Base-by-base conservation (phyloP, 1,140 invertebrate species). In the Vanessa tameamea region DNA sequence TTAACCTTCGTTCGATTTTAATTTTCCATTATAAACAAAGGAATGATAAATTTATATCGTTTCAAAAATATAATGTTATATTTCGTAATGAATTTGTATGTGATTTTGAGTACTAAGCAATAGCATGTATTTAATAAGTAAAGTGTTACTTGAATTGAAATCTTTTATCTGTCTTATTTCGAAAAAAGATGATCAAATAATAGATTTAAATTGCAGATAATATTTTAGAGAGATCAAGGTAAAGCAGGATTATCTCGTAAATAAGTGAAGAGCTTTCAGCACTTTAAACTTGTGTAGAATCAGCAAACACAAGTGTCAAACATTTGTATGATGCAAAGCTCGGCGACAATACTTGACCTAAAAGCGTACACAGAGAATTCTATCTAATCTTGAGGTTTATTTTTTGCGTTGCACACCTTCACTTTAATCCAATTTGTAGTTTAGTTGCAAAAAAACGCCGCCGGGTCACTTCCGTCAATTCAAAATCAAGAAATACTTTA, bases 271-370 rank as follows among this genome's bases (percentile, higher is more conserved):
- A 67, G 55, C 69, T 72, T 64, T 64, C 43, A 72, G 65, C 74
- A 57, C 57, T 72, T 76, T 68, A 76, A 71, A 72, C 69, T 76
- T 64, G 74, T 76, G 57, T 72, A 72, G 74, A 76, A 76, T 76
- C 69, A 78, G 76, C 76, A 71, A 74, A 72, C 65, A 71, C 72
- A 69, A 78, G 72, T 78, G 72, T 65, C 72, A 78, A 78, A 78
- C 76, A 78, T 78, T 78, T 78, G 72, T 74, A 78, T 78, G 72
- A 78, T 74, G 76, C 72, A 78, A 72, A 74, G 69, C 74, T 76
- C 69, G 47, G 70, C 73, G 73, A 78, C 77, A 76, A 76, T 75
- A 73, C 77, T 78, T 76, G 73, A 78, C 73, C 77, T 72, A 78
- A 76, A 78, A 78, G 70, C 77, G 70, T 76, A 73, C 68, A 75